phyloP scores from a whole-genome alignment of 2,113 vertebrate genomes.

The Phodopus roborovskii region DNA sequence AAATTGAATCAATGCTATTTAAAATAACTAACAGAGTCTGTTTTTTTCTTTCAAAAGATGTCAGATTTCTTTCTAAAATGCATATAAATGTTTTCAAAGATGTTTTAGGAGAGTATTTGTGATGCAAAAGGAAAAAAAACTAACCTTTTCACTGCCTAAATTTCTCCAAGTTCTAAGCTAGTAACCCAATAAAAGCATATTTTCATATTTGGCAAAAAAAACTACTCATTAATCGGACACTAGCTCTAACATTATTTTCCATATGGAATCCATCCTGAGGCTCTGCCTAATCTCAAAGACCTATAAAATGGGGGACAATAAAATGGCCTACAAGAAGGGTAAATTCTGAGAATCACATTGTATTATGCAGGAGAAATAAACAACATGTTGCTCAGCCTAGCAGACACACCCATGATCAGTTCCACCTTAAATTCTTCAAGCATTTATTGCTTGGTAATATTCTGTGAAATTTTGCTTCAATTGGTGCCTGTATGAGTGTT shows the following conservation, averaged over 20 bases:
- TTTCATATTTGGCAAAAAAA: conserved; percentile 19
- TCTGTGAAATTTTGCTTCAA: neutral
- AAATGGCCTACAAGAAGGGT: neutral
- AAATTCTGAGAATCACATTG: neutral
- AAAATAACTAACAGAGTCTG: neutral
- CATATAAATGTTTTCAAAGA: conserved; percentile 16
- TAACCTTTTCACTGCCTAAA: neutral
- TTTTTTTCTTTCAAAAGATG: conserved; percentile 15
- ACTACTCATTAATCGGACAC: conserved; percentile 37
- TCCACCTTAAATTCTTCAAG: neutral
- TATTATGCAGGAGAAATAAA: neutral
- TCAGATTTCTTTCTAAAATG: conserved; percentile 1
- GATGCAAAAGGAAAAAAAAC: conserved; percentile 53
- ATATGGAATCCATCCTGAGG: neutral
- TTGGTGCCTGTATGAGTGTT: neutral
- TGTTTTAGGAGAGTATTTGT: conserved; percentile 13
- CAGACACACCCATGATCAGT: neutral
- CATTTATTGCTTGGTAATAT: neutral
- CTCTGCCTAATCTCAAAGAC: neutral
- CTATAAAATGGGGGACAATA: neutral
- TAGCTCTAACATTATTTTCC: conserved; percentile 21
- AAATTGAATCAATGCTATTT: conserved; percentile 28
- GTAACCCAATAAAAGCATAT: conserved; percentile 18
- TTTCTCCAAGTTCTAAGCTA: conserved; percentile 5
- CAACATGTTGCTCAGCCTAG: neutral